Conservation (phyloP, 2,113 vertebrate species). For the Brachypodius melanocephalos region DNA sequence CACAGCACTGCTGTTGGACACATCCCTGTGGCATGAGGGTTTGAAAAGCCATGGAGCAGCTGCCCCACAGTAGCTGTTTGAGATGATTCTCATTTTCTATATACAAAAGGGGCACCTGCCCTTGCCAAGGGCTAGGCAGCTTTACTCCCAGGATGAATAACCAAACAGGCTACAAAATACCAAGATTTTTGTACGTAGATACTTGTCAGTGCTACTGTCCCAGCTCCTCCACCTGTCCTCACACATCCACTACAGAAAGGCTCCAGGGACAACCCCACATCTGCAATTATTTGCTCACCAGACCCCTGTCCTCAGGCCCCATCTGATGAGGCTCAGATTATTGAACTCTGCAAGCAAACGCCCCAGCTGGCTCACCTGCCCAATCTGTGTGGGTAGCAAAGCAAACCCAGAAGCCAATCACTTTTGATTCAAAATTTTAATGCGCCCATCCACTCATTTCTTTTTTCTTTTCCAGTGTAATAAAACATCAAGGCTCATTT, state of each 20-base stretch:
- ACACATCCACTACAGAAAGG: neutral
- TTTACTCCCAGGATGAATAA: neutral
- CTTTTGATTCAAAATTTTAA: conserved; percentile 18
- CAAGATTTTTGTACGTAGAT: neutral
- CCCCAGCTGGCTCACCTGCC: neutral
- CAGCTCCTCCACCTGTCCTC: neutral
- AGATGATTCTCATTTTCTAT: neutral
- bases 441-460: neutral
- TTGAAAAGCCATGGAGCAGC: neutral
- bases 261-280: neutral
- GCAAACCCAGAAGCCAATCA: neutral
- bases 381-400: neutral
- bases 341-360: neutral
- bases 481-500: neutral
- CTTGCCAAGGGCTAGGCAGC: neutral
- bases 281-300: neutral
- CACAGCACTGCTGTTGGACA: neutral
- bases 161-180: neutral
- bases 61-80: neutral
- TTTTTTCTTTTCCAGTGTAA: neutral
- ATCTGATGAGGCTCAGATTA: neutral
- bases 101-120: neutral
- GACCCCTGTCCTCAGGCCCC: neutral
- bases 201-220: neutral
- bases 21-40: neutral